Percentiles rank a stretch among this genome's conserved stretches.
phyloP scores from a whole-genome alignment of 1,140 invertebrate genomes.

The Limonius californicus region DNA sequence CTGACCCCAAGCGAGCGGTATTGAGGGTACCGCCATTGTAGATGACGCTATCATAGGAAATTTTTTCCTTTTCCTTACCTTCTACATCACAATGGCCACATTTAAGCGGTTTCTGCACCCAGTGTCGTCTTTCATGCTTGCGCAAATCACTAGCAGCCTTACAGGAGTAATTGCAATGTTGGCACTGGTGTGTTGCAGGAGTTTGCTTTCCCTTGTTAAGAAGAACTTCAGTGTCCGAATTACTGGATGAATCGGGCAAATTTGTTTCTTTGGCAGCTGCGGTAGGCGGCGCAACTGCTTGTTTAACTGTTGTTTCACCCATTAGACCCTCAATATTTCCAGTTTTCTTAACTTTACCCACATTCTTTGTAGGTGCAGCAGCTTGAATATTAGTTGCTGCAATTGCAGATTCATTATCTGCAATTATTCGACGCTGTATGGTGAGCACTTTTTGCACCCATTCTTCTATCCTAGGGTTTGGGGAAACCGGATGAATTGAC shows the following conservation, averaged over 20 bases:
- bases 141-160: constrained; percentile 6
- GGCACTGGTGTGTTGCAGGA: background rate
- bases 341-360: background rate
- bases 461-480: background rate
- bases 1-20: too few relatives aligned
- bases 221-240: background rate
- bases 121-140: constrained; percentile 17
- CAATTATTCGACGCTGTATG: constrained; percentile 9
- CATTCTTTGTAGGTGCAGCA: background rate
- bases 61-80: constrained; percentile 9
- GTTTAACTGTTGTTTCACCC: too few relatives aligned
- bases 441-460: constrained; percentile 15
- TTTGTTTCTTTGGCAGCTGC: background rate
- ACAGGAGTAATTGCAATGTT: background rate
- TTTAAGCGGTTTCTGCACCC: constrained; percentile 7
- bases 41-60: too few relatives aligned
- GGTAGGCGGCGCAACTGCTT: background rate
- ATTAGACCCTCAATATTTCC: background rate
- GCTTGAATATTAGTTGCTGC: background rate
- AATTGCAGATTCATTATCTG: background rate
- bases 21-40: too few relatives aligned
- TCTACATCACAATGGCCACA: constrained; percentile 14
- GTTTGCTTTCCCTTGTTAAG: too few relatives aligned
- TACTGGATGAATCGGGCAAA: background rate
- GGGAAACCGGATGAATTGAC: background rate